Conservation (phyloP, 2,797 vertebrate genomes). For the Discoglossus pictus region DNA sequence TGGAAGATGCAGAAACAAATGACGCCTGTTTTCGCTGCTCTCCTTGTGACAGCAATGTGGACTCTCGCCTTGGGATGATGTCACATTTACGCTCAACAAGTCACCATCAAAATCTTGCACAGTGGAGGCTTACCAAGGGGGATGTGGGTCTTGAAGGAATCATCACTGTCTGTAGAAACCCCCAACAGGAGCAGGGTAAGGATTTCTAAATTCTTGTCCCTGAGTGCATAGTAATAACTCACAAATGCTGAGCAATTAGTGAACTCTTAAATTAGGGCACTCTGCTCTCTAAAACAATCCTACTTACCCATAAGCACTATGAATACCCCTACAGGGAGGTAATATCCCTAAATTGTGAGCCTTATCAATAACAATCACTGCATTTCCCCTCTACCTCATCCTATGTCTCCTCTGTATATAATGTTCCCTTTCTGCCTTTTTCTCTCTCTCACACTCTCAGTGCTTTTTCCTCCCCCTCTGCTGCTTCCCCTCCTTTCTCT, state of each 20-base stretch:
- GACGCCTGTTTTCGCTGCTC: slow-evolving; percentile 60
- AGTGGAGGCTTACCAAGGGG: slow-evolving; percentile 62
- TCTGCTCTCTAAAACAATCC: too few species aligned
- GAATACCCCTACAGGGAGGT: too few species aligned
- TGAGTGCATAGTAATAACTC: too few species aligned
- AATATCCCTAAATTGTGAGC: too few species aligned
- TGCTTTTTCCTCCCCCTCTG: not conserved
- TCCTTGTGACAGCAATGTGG: slow-evolving; percentile 57
- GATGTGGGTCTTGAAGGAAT: slow-evolving; percentile 57
- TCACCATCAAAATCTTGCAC: slow-evolving; percentile 62
- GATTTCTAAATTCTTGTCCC: slow-evolving; percentile 14
- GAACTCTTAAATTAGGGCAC: too few species aligned
- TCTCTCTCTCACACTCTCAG: slow-evolving; percentile 4
- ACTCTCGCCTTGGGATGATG: slow-evolving; percentile 59
- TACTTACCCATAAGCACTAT: not conserved
- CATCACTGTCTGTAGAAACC: slow-evolving; percentile 57
- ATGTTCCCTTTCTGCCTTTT: slow-evolving; percentile 12
- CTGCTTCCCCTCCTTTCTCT: slow-evolving; percentile 30
- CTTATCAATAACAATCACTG: too few species aligned
- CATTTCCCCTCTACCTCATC: too few species aligned
- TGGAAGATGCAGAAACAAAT: slow-evolving; percentile 58
- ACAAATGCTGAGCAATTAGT: too few species aligned
- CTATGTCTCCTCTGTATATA: not conserved
- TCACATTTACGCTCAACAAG: slow-evolving; percentile 62
- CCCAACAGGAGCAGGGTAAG: slow-evolving; percentile 55